phyloP scores from a whole-genome alignment of 2,113 vertebrate species.

The Nothoprocta perdicaria region DNA sequence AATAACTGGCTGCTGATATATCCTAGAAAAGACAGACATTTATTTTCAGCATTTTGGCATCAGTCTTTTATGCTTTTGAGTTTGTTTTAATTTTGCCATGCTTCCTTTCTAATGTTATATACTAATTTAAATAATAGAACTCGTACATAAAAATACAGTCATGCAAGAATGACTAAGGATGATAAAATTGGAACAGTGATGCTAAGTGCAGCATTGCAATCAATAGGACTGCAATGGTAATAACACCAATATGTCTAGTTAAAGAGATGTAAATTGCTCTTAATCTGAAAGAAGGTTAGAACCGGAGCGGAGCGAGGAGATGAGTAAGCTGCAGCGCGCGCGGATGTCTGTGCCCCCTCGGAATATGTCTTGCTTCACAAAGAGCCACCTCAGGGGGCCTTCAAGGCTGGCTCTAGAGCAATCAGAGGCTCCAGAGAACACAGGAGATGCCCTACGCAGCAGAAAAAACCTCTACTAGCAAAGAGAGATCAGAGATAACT shows the following conservation, averaged over 20 bases:
- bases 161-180: conserved; percentile 73
- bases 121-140: conserved; percentile 69
- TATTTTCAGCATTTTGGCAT: conserved; percentile 45
- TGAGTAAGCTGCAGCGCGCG: conserved; percentile 5
- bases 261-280: conserved; percentile 72
- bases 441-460: not conserved
- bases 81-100: conserved; percentile 66
- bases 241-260: conserved; percentile 68
- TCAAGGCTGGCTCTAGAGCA: conserved; percentile 23
- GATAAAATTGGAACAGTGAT: conserved; percentile 73
- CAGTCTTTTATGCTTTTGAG: conserved; percentile 43
- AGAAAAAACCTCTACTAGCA: conserved; percentile 27
- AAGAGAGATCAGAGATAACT: conserved; percentile 16
- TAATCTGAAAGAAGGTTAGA: conserved; percentile 67
- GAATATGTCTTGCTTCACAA: conserved; percentile 39
- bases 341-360: conserved; percentile 30
- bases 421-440: conserved; percentile 27
- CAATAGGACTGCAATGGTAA: conserved; percentile 70
- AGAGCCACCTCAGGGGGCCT: conserved; percentile 48
- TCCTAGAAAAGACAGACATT: not conserved
- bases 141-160: conserved; percentile 68
- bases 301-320: conserved; percentile 46
- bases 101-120: conserved; percentile 61
- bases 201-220: conserved; percentile 71
- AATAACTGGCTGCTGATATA: not conserved